Conservation (phyloP, 2,888 invertebrate species). For the Acanthosepion pharaonis region DNA sequence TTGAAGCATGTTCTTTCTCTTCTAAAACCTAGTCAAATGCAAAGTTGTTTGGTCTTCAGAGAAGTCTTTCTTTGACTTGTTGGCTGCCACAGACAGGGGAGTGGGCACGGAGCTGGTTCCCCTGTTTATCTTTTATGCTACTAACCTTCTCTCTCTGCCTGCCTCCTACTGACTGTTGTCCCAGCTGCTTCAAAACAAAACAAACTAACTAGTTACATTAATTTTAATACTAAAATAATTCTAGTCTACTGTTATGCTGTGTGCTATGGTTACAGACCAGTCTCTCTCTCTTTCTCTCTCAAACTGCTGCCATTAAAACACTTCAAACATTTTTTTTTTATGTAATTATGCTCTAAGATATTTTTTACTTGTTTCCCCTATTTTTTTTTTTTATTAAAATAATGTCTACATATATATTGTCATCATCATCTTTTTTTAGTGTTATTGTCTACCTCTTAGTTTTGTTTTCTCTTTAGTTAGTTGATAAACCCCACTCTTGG, state of each 20-base stretch:
- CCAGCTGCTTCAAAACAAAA: neutral
- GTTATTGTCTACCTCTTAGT: neutral
- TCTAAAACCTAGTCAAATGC: neutral
- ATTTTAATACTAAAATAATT: neutral
- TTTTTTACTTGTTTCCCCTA: neutral
- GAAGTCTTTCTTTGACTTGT: neutral
- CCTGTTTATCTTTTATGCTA: neutral
- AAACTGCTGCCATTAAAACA: neutral
- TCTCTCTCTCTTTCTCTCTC: neutral
- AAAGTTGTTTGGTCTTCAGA: neutral
- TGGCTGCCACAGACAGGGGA: neutral
- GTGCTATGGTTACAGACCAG: neutral
- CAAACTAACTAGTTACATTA: neutral
- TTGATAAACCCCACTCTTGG: neutral
- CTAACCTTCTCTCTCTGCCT: constrained; percentile 33
- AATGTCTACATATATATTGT: neutral
- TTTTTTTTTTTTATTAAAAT: neutral
- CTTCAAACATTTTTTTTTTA: neutral
- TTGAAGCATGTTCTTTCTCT: neutral
- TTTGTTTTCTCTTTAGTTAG: neutral
- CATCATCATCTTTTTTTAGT: neutral
- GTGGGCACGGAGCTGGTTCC: constrained; percentile 9
- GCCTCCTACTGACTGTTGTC: constrained; percentile 9
- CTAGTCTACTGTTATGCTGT: neutral
- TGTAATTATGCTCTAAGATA: neutral